Evolutionary conservation across 2,113 vertebrate species (phyloP), one percentile per base, ranked within the genome.

Genomic region (Pelecanoides urinatrix): DNA sequence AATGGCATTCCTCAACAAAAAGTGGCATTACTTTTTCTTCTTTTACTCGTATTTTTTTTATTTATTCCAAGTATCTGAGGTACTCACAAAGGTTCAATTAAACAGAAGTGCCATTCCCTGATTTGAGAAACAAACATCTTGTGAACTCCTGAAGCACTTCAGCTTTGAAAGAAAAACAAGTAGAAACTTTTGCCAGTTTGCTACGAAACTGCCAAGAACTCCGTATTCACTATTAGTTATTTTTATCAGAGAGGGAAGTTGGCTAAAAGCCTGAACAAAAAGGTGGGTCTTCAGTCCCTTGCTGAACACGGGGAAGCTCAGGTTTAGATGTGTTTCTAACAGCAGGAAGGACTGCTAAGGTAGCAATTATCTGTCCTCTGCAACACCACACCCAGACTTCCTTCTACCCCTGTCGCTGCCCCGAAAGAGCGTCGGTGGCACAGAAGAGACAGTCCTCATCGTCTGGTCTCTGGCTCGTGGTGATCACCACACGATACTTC

Each of bases 201-300:
- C 88, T 58, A 55, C 1, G 2, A 86, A 95, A 78, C 52, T 72
- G 45, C 32, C 71, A 88, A 93, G 68, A 66, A 5, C 26, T 40
- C 40, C 1, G 1, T 27, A 76, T 72, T 93, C 32, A 10, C 40
- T 75, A 8, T 56, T 61, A 88, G 78, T 62, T 93, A 78, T 88
- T 92, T 94, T 94, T 78, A 59, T 86, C 85, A 53, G 30, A 90
- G 52, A 85, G 45, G 49, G 77, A 95, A 97, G 81, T 49, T 95
- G 90, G 77, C 75, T 82, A 61, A 85, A 88, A 61, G 66, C 87
- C 85, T 70, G 58, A 88, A 86, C 62, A 95, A 91, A 93, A 45
- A 90, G 52, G 53, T 67, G 83, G 44, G 58, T 90, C 74, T 90
- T 82, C 44, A 73, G 80, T 91, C 58, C 30, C 72, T 85, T 85